A percentile compares a stretch with the other conserved stretches of the same genome.
These are phyloP conservation scores for Octodonta nipae DNA, from an alignment of 2,888 invertebrate species.

Conservation along the genomic window DNA sequence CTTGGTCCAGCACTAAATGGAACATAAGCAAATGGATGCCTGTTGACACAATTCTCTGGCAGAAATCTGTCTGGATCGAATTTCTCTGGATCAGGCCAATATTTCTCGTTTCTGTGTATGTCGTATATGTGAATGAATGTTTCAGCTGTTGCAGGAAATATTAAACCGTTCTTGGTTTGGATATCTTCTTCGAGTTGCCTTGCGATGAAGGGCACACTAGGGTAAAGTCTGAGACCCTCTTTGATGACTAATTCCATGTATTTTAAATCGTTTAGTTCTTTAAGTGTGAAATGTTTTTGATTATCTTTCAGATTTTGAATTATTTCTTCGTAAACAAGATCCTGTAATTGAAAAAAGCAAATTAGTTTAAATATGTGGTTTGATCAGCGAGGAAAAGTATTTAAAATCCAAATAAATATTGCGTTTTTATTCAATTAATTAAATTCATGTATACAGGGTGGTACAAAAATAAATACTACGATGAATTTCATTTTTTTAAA, in stretches of 20 bases:
- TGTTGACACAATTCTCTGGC: constrained; percentile 39
- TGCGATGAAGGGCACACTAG: constrained; percentile 31
- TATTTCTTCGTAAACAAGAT: constrained; percentile 18
- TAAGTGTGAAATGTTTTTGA: constrained; percentile 18
- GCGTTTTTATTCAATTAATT: too few species aligned
- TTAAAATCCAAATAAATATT: too few species aligned
- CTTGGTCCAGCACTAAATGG: constrained; percentile 57
- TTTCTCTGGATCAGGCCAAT: constrained; percentile 49
- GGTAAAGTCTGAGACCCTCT: constrained; percentile 31
- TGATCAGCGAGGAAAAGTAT: too few species aligned
- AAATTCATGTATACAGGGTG: too few species aligned
- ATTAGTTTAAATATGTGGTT: too few species aligned
- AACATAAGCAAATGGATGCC: constrained; percentile 51
- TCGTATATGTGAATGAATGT: constrained; percentile 48
- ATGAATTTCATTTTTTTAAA: too few species aligned
- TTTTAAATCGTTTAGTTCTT: constrained; percentile 28
- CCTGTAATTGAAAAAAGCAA: too few species aligned
- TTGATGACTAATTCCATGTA: constrained; percentile 32
- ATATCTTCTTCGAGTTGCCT: constrained; percentile 22
- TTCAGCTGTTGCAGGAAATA: constrained; percentile 40
- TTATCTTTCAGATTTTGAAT: constrained; percentile 18
- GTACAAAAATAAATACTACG: too few species aligned
- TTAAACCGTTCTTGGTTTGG: constrained; percentile 17
- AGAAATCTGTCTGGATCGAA: constrained; percentile 62
- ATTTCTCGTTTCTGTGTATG: constrained; percentile 48